phyloP scores from a whole-genome alignment of 2,888 invertebrate species.

The Catocala sponsa region DNA sequence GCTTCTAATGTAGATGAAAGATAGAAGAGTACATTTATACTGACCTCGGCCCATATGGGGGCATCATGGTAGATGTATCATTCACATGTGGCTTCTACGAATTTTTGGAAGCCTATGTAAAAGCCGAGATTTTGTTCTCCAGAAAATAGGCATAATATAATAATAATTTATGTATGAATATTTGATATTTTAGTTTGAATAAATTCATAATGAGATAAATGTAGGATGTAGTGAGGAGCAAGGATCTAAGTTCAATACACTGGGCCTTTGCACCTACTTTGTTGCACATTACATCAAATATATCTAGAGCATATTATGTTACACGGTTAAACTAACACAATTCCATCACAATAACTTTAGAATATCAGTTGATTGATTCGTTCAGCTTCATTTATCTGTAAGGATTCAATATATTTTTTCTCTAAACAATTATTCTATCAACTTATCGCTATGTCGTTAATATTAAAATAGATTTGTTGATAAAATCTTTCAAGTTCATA shows the following conservation, averaged over 20 bases:
- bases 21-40: no score
- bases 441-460: conserved; percentile 55
- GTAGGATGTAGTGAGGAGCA: conserved; percentile 18
- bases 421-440: conserved; percentile 54
- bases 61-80: no score
- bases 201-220: conserved; percentile 13
- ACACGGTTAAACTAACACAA: conserved; percentile 81
- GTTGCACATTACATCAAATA: conserved; percentile 42
- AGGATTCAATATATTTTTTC: conserved; percentile 52
- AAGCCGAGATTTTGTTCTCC: no score
- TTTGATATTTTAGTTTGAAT: no score
- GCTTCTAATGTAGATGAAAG: no score
- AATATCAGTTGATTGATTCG: conserved; percentile 86
- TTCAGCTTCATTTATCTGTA: conserved; percentile 68
- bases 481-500: conserved; percentile 83
- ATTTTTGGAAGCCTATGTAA: no score
- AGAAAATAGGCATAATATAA: no score
- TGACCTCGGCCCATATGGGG: no score
- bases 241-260: conserved; percentile 18
- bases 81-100: no score
- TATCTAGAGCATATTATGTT: conserved; percentile 59
- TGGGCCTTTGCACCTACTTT: conserved; percentile 45
- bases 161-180: no score
- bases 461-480: conserved; percentile 84
- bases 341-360: conserved; percentile 87